Conservation (phyloP, 2,113 vertebrate genomes). For the Peromyscus polionotus region DNA sequence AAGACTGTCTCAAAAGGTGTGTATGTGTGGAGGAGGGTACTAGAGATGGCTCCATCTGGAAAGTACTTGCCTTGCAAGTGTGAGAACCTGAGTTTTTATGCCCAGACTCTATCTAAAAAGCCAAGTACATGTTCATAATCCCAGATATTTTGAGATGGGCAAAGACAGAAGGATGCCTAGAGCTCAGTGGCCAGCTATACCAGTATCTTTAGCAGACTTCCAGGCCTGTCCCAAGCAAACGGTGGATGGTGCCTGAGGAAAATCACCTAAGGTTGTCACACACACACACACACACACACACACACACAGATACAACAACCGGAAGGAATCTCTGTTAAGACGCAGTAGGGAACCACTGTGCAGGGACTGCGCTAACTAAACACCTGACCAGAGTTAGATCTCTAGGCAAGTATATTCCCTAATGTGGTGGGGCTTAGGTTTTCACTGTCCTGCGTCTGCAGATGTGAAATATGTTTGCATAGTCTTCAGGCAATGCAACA, state of each 20-base stretch:
- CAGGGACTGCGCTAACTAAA: not conserved
- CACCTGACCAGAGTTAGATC: not conserved
- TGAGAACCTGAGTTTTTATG: not conserved
- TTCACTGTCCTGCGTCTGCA: not conserved
- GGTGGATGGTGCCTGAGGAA: not conserved
- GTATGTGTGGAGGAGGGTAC: accelerated
- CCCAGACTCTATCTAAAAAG: not conserved
- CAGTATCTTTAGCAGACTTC: not conserved
- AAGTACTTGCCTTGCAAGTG: not conserved
- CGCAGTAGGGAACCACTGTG: not conserved
- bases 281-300: not conserved
- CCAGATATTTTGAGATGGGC: not conserved
- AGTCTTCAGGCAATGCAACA: not conserved
- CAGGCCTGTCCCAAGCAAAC: not conserved
- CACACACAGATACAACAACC: not conserved
- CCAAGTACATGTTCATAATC: not conserved
- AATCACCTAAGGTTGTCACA: not conserved
- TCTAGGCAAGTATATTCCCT: not conserved
- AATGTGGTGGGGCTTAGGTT: not conserved
- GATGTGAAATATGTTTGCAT: not conserved
- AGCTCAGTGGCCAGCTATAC: not conserved
- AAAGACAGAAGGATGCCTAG: not conserved
- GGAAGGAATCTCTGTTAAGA: not conserved
- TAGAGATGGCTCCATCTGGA: not conserved
- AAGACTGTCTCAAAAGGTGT: not conserved